Conservation (phyloP, 2,888 invertebrate species). For the Pollenia griseotomentosa region DNA sequence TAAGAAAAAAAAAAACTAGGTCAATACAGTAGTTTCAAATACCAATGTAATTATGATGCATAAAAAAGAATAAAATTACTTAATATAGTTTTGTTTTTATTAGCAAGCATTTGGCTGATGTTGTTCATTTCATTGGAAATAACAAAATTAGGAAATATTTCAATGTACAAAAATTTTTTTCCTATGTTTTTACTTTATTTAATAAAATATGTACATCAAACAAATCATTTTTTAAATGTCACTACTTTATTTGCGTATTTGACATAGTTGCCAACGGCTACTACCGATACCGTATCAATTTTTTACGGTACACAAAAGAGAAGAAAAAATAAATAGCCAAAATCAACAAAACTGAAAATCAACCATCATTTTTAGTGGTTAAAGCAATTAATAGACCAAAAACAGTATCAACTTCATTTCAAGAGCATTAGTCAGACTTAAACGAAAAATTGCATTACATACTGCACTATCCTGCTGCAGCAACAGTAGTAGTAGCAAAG, state of each 20-base stretch:
- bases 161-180: neutral
- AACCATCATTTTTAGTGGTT: conserved; percentile 63
- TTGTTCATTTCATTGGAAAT: conserved; percentile 22
- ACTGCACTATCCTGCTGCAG: too few species aligned
- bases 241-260: conserved; percentile 70
- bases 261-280: conserved; percentile 71
- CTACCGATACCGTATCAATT: conserved; percentile 53
- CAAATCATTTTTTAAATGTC: conserved; percentile 65
- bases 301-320: conserved; percentile 16
- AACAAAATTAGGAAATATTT: conserved; percentile 14
- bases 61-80: conserved; percentile 8
- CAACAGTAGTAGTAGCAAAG: neutral
- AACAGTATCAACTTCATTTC: conserved; percentile 73
- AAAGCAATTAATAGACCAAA: conserved; percentile 74
- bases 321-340: conserved; percentile 34
- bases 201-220: conserved; percentile 42
- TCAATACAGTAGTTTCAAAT: conserved; percentile 69
- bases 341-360: conserved; percentile 29
- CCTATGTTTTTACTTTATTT: neutral
- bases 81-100: conserved; percentile 25
- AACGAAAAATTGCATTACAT: conserved; percentile 8
- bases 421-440: conserved; percentile 70
- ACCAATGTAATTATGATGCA: conserved; percentile 38
- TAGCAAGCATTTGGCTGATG: conserved; percentile 9
- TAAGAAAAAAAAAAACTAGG: conserved; percentile 57